Evolutionary conservation across 2,797 vertebrate species (phyloP).

Genomic region (Chromis chromis): DNA sequence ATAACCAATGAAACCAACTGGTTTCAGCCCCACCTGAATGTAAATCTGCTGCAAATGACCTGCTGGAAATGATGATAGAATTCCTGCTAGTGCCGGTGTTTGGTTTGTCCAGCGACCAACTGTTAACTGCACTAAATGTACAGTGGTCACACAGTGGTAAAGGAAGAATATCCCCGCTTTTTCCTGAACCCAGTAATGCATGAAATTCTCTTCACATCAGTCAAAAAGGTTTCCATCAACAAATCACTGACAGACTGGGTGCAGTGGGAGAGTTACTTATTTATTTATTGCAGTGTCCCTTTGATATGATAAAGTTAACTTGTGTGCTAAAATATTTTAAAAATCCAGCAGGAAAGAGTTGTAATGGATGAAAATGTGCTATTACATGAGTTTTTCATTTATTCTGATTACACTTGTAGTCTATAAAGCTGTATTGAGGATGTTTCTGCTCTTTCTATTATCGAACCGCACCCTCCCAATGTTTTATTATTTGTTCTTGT

Average conservation of each 20-base stretch:
- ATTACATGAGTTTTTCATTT: too few species aligned
- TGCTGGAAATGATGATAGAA: background rate
- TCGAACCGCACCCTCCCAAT: background rate
- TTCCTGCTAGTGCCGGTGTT: background rate
- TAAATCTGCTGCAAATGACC: too few species aligned
- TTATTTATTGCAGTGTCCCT: background rate
- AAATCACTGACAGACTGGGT: background rate
- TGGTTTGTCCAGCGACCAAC: background rate
- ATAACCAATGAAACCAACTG: too few species aligned
- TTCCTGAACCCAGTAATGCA: background rate
- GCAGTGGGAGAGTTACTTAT: background rate
- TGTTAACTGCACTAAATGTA: constrained; percentile 1
- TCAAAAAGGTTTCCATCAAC: background rate
- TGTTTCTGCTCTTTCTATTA: constrained; percentile 2
- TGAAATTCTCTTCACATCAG: background rate
- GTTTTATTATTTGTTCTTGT: constrained; percentile 6
- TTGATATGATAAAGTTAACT: background rate
- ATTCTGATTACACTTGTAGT: background rate
- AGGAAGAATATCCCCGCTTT: background rate
- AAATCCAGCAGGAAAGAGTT: background rate
- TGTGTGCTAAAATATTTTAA: background rate
- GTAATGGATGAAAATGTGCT: background rate
- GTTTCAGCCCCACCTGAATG: background rate
- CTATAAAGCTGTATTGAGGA: background rate
- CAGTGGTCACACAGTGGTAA: background rate